These are phyloP conservation scores for Synergus umbraculus DNA, from an alignment of 2,888 invertebrate genomes.

Conservation along the genomic window DNA sequence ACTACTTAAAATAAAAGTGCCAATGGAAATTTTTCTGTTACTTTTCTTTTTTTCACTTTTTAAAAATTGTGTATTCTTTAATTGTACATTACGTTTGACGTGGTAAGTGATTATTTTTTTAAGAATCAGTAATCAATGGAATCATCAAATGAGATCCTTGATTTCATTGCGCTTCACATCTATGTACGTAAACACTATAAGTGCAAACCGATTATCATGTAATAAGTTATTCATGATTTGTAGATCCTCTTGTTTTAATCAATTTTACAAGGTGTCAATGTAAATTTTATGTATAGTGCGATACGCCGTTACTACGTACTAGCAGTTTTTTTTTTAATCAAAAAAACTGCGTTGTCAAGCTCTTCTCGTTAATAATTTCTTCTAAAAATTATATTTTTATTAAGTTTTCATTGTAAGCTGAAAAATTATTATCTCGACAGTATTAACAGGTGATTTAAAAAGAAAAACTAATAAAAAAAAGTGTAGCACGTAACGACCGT, in stretches of 20 bases:
- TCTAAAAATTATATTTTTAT: conserved; percentile 36
- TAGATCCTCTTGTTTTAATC: conserved; percentile 32
- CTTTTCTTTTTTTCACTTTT: conserved; percentile 47
- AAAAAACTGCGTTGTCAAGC: conserved; percentile 15
- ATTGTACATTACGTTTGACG: conserved; percentile 24
- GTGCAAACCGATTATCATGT: conserved; percentile 25
- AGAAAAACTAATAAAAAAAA: conserved; percentile 26
- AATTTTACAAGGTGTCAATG: conserved; percentile 29
- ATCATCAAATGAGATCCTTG: neutral
- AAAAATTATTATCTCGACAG: conserved; percentile 40
- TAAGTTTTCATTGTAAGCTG: conserved; percentile 38
- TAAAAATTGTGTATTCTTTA: conserved; percentile 43
- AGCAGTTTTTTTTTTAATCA: conserved; percentile 18
- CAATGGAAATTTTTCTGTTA: conserved; percentile 64
- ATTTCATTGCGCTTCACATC: conserved; percentile 35
- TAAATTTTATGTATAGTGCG: conserved; percentile 36
- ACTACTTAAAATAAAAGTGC: conserved; percentile 72
- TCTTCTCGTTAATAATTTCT: conserved; percentile 30
- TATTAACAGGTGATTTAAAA: conserved; percentile 36
- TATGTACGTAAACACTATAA: conserved; percentile 40
- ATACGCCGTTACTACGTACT: conserved; percentile 12
- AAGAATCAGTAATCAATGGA: conserved; percentile 7
- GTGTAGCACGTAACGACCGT: conserved; percentile 12
- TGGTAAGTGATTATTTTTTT: conserved; percentile 33
- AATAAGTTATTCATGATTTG: conserved; percentile 34